A percentile compares a stretch with the other conserved stretches of the same genome.
Conservation (phyloP, 2,888 invertebrate genomes). For the Tetheella fluctuosa region DNA sequence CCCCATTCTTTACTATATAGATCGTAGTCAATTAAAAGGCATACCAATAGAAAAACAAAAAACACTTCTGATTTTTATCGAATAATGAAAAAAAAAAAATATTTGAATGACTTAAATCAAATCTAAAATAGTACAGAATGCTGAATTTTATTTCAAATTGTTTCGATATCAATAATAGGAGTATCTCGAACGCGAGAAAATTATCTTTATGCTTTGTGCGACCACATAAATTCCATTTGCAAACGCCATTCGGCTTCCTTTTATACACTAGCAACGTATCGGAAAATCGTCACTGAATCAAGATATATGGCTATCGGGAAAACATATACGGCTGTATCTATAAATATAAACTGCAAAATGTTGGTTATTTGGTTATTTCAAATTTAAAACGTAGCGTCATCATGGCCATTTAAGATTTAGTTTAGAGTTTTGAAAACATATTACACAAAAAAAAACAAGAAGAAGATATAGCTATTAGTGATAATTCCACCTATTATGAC, state of each 20-base stretch:
- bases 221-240: slow-evolving; percentile 6
- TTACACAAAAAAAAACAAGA: too few species aligned
- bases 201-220: slow-evolving; percentile 1
- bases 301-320: slow-evolving; percentile 3
- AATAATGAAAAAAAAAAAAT: too few species aligned
- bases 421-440: too few species aligned
- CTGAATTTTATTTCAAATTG: neutral
- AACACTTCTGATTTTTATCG: too few species aligned
- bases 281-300: slow-evolving; percentile 8
- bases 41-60: too few species aligned
- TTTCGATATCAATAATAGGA: neutral
- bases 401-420: too few species aligned
- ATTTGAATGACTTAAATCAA: neutral
- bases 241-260: slow-evolving; percentile 1
- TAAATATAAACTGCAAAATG: neutral
- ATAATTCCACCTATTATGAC: too few species aligned
- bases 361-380: neutral
- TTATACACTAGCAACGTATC: slow-evolving; percentile 1
- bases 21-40: too few species aligned
- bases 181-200: neutral
- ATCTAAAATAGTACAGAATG: neutral
- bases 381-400: too few species aligned
- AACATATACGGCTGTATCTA: neutral
- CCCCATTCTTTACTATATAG: too few species aligned
- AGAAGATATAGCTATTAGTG: too few species aligned